phyloP scores from a whole-genome alignment of 2,113 vertebrate genomes.

The Ammospiza nelsoni region DNA sequence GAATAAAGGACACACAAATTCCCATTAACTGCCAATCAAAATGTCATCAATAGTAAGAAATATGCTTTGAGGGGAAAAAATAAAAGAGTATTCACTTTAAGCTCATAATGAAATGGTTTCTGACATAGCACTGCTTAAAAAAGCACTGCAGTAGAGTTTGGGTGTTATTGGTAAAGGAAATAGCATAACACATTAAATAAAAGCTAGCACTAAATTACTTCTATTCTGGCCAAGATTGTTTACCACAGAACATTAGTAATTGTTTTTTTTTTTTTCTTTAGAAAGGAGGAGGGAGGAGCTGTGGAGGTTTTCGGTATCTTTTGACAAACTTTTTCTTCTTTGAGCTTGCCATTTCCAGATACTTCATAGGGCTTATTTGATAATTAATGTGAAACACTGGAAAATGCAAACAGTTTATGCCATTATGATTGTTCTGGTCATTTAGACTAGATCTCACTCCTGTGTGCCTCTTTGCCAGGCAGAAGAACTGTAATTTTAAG shows the following conservation, averaged over 20 bases:
- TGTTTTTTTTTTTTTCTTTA: background rate
- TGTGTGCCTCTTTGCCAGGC: background rate
- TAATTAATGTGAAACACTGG: background rate
- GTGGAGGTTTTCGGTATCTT: background rate
- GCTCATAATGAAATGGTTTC: background rate
- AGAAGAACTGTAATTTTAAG: background rate
- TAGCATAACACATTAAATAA: background rate
- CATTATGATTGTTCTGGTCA: rapidly evolving
- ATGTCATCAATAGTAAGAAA: background rate
- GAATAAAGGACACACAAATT: background rate
- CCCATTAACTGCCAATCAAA: background rate
- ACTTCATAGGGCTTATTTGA: background rate
- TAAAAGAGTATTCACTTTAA: background rate
- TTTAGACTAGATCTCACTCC: background rate
- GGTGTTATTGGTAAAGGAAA: background rate
- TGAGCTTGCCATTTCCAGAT: background rate
- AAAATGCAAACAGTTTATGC: background rate
- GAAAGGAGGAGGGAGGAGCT: background rate
- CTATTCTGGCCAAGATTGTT: background rate
- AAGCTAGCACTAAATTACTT: background rate
- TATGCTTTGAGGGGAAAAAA: background rate
- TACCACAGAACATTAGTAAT: background rate
- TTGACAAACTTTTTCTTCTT: background rate
- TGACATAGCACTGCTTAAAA: background rate
- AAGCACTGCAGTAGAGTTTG: background rate